Base-by-base conservation (phyloP, 2,797 vertebrate genomes). In the Enteromius afrohamiltoni region DNA sequence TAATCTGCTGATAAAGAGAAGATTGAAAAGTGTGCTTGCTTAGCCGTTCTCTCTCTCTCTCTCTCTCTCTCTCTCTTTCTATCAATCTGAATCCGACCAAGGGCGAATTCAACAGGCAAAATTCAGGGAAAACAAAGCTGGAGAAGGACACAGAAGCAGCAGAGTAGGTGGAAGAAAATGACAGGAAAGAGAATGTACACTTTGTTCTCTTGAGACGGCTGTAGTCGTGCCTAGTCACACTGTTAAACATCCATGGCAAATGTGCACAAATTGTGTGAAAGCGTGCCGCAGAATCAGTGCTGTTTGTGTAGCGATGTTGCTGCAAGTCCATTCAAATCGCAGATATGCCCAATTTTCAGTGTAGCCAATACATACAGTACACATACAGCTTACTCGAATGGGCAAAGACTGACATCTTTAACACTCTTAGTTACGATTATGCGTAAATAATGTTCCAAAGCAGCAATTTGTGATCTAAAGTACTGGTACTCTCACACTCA, bases 1-100 rank as follows among this genome's bases (percentile, higher is more conserved):
- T 83, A 71, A 70, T 78, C 53, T 83, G 40, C 40, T 29, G 65
- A 70, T 78, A 83, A 77, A 71, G 19, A 60, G 29, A 78, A 70
- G 75, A 70, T 47, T 83, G 65, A 78, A 83, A 69, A 60, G 75
- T 19, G 6, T 69, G 62, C 64, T 70, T 70, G 75, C 53, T 60
- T 78, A 69, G 51, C 37, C 58, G 21, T 69, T 40, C 80, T 82
- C 37, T 29, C 23, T 55, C 37, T 68, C 69, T 37, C 49, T 70
- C 13, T n/a, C 58, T 62, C 10, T 37, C 5, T 37, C 37, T 45
- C 19, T 64, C 42, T 75, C 58, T 40, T 37, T 73, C 8, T 37
- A n/a, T 69, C 40, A 55, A 31, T 75, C 70, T 21, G 23, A 79
- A 79, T 64, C 68, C 65, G 29, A 77, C 60, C 64, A 77, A 69